Conservation (phyloP, 1,140 invertebrate genomes). For the Branchinecta lynchi region DNA sequence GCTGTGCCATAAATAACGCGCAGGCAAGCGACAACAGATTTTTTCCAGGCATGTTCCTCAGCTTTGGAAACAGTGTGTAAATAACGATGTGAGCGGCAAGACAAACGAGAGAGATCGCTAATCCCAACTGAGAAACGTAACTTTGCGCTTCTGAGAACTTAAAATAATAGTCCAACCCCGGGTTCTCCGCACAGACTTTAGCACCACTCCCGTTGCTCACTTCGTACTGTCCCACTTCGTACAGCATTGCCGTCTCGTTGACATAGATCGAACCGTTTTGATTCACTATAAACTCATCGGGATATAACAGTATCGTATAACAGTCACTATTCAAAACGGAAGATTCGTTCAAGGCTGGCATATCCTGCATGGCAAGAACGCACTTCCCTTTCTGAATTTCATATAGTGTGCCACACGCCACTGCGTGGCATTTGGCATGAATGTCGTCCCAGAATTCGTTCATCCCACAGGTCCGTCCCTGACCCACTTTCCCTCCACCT, state of each 20-base stretch:
- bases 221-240: slow-evolving; percentile 25
- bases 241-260: slow-evolving; percentile 21
- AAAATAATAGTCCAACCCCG: slow-evolving; percentile 12
- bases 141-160: slow-evolving; percentile 24
- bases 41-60: slow-evolving; percentile 38
- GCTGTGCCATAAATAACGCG: slow-evolving; percentile 34
- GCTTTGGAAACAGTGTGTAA: slow-evolving; percentile 33
- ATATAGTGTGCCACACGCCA: slow-evolving; percentile 24
- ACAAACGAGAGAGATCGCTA: slow-evolving; percentile 31
- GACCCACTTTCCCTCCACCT: slow-evolving; percentile 22
- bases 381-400: slow-evolving; percentile 23
- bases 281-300: slow-evolving; percentile 17
- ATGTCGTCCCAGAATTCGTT: slow-evolving; percentile 27
- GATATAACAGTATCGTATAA: slow-evolving; percentile 8
- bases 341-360: neutral
- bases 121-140: slow-evolving; percentile 28
- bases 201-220: slow-evolving; percentile 20
- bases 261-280: slow-evolving; percentile 23
- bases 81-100: slow-evolving; percentile 33
- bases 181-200: slow-evolving; percentile 23
- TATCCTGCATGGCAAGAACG: slow-evolving; percentile 12
- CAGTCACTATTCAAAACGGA: slow-evolving; percentile 16
- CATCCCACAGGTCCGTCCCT: slow-evolving; percentile 20
- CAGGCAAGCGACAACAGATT: slow-evolving; percentile 37
- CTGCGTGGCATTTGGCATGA: slow-evolving; percentile 24